Evolutionary conservation across 2,797 vertebrate species (phyloP).

Genomic region (Tapirus indicus): DNA sequence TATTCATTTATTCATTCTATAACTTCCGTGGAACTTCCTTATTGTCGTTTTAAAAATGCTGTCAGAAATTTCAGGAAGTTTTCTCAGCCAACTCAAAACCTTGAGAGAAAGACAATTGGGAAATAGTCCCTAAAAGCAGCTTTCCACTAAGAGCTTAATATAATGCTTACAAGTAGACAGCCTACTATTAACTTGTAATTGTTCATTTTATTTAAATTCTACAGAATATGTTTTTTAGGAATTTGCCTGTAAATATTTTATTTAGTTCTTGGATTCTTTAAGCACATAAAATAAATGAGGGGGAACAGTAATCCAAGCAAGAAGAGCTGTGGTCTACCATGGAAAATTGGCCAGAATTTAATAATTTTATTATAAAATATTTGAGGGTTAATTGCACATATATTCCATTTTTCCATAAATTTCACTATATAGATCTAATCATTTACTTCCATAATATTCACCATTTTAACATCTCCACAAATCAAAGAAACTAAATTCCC

Average conservation of each 20-base stretch:
- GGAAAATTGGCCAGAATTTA: not conserved
- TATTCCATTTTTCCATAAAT: constrained; percentile 19
- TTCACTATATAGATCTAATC: not conserved
- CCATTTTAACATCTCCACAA: not conserved
- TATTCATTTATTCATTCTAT: not conserved
- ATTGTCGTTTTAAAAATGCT: not conserved
- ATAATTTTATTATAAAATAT: constrained; percentile 12
- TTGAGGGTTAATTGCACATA: not conserved
- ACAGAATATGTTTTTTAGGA: not conserved
- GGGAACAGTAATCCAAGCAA: not conserved
- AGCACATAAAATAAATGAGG: not conserved
- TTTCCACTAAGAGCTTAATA: not conserved
- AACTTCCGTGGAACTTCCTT: not conserved
- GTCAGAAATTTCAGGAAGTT: constrained; percentile 2
- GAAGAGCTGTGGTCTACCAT: not conserved
- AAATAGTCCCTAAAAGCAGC: not conserved
- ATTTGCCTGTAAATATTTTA: constrained; percentile 23
- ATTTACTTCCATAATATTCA: not conserved
- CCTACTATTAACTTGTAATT: not conserved
- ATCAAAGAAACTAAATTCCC: not conserved
- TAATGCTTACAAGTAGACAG: not conserved
- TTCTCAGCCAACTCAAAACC: constrained; percentile 1
- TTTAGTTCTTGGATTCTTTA: constrained; percentile 17
- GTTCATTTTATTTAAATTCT: not conserved
- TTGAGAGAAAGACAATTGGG: not conserved